Conservation (phyloP, 2,888 invertebrate species). For the Xestia xanthographa region DNA sequence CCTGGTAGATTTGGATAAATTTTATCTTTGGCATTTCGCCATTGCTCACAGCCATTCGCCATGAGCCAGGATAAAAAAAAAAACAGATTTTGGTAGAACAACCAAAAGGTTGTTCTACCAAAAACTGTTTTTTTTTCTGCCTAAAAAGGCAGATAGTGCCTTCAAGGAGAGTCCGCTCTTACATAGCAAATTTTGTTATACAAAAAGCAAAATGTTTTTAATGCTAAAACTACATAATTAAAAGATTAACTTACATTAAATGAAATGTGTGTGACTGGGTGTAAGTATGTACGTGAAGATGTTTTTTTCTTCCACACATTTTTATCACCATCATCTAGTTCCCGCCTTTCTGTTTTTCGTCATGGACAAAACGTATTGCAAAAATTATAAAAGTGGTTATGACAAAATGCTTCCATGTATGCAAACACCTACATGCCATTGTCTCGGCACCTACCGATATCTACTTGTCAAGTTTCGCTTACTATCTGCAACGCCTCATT, state of each 20-base stretch:
- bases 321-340: background rate
- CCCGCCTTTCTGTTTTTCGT: background rate
- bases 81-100: too few relatives aligned
- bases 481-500: conserved; percentile 33
- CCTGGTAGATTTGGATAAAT: conserved; percentile 1
- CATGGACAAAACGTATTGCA: conserved; percentile 24
- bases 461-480: conserved; percentile 38
- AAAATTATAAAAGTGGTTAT: conserved; percentile 21
- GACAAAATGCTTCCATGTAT: conserved; percentile 6
- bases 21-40: background rate
- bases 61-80: too few relatives aligned
- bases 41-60: background rate
- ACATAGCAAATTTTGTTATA: too few relatives aligned
- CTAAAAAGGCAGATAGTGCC: too few relatives aligned
- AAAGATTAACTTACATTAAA: too few relatives aligned
- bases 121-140: too few relatives aligned
- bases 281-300: too few relatives aligned
- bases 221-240: too few relatives aligned
- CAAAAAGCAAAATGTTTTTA: too few relatives aligned
- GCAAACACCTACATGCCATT: conserved; percentile 50
- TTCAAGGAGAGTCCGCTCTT: too few relatives aligned
- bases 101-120: too few relatives aligned
- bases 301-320: background rate
- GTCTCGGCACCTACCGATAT: conserved; percentile 12
- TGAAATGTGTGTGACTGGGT: too few relatives aligned